phyloP scores from a whole-genome alignment of 2,797 vertebrate species.

The Fistularia commersonii region DNA sequence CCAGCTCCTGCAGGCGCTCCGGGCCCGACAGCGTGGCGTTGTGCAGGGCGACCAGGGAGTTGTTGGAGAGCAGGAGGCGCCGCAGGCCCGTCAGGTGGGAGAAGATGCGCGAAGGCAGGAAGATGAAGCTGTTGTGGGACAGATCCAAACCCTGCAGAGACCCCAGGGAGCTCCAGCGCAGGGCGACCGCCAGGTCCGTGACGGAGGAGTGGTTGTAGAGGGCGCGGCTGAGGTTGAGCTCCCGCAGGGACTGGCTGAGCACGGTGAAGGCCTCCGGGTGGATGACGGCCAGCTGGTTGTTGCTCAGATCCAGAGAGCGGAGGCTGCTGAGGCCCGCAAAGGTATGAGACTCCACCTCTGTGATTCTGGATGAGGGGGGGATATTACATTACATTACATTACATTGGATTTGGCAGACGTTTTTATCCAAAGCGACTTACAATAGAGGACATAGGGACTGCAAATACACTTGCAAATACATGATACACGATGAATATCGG shows the following conservation, averaged over 20 bases:
- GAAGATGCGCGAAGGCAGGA: conserved; percentile 66
- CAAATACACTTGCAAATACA: no score
- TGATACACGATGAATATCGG: no score
- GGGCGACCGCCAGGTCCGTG: conserved; percentile 61
- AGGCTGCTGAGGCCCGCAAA: conserved; percentile 70
- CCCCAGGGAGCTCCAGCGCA: conserved; percentile 64
- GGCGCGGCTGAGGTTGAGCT: conserved; percentile 78
- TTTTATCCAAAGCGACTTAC: no score
- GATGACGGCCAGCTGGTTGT: conserved; percentile 74
- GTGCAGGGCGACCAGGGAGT: conserved; percentile 75
- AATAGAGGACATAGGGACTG: no score
- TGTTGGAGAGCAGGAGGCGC: conserved; percentile 66
- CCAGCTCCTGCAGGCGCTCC: conserved; percentile 70
- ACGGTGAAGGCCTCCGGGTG: conserved; percentile 73
- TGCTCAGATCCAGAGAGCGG: conserved; percentile 76
- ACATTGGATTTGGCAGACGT: neutral
- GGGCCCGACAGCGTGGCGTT: conserved; percentile 69
- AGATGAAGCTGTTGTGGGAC: conserved; percentile 73
- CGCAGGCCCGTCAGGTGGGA: conserved; percentile 54
- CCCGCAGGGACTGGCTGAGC: conserved; percentile 64
- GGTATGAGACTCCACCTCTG: conserved; percentile 68
- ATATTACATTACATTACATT: neutral
- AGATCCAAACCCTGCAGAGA: conserved; percentile 68
- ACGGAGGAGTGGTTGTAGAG: conserved; percentile 72
- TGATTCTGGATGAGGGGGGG: conserved; percentile 60